Conservation (phyloP, 2,888 invertebrate species). For the Carpatolechia fugitivella region DNA sequence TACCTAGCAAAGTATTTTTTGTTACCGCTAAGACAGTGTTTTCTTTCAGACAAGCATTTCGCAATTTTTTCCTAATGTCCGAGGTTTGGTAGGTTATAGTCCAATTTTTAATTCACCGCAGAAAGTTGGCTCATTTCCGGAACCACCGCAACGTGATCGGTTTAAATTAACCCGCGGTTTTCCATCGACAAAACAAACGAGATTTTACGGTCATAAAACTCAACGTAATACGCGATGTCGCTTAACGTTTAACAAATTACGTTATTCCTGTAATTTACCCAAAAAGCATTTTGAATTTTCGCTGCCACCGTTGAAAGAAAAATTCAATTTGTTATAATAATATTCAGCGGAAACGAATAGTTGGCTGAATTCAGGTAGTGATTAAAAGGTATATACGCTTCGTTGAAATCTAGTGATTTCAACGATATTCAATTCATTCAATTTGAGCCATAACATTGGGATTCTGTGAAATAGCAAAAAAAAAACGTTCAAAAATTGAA, state of each 20-base stretch:
- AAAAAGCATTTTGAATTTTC: background rate
- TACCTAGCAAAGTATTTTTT: no score
- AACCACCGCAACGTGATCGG: constrained; percentile 26
- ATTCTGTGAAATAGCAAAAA: background rate
- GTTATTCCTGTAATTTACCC: background rate
- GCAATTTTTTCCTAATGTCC: no score
- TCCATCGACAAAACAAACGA: constrained; percentile 27
- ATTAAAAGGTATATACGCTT: no score
- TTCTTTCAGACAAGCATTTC: no score
- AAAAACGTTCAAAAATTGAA: background rate
- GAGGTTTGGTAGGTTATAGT: constrained; percentile 23
- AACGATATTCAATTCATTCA: no score
- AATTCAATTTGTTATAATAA: background rate
- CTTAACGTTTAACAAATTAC: constrained; percentile 5
- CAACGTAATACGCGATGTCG: constrained; percentile 4
- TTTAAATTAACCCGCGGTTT: constrained; percentile 32
- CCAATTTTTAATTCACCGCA: constrained; percentile 34
- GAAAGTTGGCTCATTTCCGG: constrained; percentile 25
- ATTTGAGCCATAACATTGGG: background rate
- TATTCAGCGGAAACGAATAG: background rate
- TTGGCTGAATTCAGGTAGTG: background rate
- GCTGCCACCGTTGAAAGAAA: background rate
- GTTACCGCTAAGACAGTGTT: no score
- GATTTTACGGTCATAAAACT: constrained; percentile 27
- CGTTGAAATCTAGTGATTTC: no score